These are phyloP conservation scores for Dromococcyx pavoninus DNA, from an alignment of 2,797 vertebrate species.

Conservation along the genomic window DNA sequence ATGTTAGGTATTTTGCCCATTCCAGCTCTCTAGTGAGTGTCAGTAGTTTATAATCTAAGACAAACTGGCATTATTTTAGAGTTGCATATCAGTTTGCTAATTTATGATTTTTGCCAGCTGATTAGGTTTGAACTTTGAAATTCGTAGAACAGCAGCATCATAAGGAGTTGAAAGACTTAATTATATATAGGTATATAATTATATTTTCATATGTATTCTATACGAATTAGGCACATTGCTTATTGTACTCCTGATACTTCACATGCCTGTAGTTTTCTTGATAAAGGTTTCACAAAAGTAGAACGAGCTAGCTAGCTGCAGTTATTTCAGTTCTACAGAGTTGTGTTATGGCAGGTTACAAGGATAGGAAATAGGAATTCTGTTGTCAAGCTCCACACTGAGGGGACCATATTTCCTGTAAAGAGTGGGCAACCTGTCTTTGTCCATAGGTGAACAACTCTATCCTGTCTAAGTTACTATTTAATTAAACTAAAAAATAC, in stretches of 20 bases:
- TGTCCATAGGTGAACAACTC: neutral
- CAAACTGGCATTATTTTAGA: neutral
- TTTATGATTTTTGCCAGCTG: neutral
- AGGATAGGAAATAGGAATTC: neutral
- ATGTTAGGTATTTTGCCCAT: accelerated
- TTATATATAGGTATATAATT: too few species aligned
- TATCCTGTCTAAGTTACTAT: neutral
- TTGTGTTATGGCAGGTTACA: neutral
- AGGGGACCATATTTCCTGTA: neutral
- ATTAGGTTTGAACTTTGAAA: neutral
- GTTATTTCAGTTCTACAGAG: neutral
- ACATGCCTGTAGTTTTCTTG: neutral
- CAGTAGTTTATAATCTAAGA: neutral
- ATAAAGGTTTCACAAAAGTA: neutral
- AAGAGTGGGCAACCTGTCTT: neutral
- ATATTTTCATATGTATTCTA: too few species aligned
- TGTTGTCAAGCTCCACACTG: neutral
- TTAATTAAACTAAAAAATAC: neutral
- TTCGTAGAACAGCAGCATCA: neutral
- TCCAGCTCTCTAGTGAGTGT: neutral
- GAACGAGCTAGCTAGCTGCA: neutral
- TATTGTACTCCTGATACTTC: neutral
- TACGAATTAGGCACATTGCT: neutral
- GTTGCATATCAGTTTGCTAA: neutral
- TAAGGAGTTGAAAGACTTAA: too few species aligned